These are phyloP conservation scores for Crotalus viridis DNA, from an alignment of 2,113 vertebrate species.

Conservation along the genomic window DNA sequence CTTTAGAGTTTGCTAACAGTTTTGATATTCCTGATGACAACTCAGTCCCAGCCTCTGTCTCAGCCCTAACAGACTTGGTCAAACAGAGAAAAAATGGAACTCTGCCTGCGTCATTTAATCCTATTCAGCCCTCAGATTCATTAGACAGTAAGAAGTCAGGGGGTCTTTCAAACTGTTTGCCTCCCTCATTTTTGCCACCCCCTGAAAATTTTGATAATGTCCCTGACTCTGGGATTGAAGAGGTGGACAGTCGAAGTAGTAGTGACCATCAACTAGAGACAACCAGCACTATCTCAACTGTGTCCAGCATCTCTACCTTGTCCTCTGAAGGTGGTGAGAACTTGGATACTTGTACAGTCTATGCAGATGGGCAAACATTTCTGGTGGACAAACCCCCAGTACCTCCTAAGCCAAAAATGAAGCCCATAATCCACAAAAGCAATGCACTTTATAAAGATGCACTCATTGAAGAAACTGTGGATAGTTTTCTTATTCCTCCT, in stretches of 20 bases:
- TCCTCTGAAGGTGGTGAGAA: constrained; percentile 92
- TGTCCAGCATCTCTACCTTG: constrained; percentile 94
- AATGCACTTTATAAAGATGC: constrained; percentile 87
- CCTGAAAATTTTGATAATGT: constrained; percentile 84
- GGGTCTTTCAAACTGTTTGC: constrained; percentile 82
- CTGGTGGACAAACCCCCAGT: constrained; percentile 93
- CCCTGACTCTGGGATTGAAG: constrained; percentile 92
- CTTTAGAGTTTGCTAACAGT: constrained; percentile 96
- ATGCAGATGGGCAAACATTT: constrained; percentile 89
- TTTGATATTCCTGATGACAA: constrained; percentile 94
- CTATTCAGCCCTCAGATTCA: constrained; percentile 66
- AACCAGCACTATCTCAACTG: constrained; percentile 94
- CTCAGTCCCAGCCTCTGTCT: constrained; percentile 53
- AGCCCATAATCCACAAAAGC: constrained; percentile 90
- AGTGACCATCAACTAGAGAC: constrained; percentile 94
- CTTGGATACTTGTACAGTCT: constrained; percentile 90
- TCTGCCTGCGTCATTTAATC: constrained; percentile 69
- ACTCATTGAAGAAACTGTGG: constrained; percentile 85
- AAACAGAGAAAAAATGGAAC: constrained; percentile 78
- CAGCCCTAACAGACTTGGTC: constrained; percentile 76
- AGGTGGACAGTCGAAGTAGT: constrained; percentile 90
- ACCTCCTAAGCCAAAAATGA: constrained; percentile 95
- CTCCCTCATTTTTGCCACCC: constrained; percentile 81
- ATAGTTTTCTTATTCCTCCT: constrained; percentile 82
- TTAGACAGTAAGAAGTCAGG: constrained; percentile 74